Percentiles rank a stretch among this genome's conserved stretches.
phyloP scores from a whole-genome alignment of 2,888 invertebrate species.

The Orthonychiurus folsomi region DNA sequence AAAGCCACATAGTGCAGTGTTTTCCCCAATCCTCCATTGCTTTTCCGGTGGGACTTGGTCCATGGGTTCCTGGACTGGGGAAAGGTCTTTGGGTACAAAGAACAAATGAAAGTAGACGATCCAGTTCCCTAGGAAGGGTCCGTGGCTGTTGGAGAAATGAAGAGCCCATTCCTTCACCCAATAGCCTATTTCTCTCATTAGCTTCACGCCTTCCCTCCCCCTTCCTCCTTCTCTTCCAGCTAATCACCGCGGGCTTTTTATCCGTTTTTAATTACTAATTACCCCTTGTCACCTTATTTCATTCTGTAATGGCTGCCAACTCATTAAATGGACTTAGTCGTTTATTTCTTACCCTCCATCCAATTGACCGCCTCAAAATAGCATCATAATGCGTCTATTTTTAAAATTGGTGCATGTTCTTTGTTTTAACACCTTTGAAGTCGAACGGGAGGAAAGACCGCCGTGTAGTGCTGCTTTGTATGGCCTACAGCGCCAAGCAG shows the following conservation, averaged over 20 bases:
- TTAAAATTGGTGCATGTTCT: not conserved
- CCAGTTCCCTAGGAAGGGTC: too few relatives aligned
- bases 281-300: conserved; percentile 1
- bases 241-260: not conserved
- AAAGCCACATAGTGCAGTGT: not conserved
- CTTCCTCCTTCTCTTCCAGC: too few relatives aligned
- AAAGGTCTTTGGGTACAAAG: too few relatives aligned
- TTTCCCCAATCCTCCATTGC: not conserved
- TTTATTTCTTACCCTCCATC: not conserved
- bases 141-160: not conserved
- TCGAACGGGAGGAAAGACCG: too few relatives aligned
- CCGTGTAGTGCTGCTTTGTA: too few relatives aligned
- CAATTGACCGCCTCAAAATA: not conserved
- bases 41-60: too few relatives aligned
- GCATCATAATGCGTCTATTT: not conserved
- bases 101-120: not conserved
- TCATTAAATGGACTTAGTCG: not conserved
- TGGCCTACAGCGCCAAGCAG: too few relatives aligned
- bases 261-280: conserved; percentile 1
- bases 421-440: not conserved
- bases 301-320: not conserved
- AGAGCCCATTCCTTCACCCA: not conserved
- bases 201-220: not conserved
- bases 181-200: not conserved
- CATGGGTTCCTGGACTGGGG: too few relatives aligned